Percentiles rank a stretch among this genome's conserved stretches.
Evolutionary conservation across 2,797 vertebrate species (phyloP).

Genomic region (Centropyge bicolor): DNA sequence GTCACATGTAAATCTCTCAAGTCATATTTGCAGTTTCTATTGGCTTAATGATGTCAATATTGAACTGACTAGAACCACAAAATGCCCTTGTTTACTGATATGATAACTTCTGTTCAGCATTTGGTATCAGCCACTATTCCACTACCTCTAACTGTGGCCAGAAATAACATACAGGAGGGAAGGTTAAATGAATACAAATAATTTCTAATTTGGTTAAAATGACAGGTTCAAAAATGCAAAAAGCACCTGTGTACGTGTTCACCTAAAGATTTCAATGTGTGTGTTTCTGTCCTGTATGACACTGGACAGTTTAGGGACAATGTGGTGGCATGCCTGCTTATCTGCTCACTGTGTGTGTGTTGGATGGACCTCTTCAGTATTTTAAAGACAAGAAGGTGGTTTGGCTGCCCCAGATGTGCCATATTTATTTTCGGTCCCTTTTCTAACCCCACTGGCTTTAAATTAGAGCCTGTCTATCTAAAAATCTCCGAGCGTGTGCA

Average conservation of each 20-base stretch:
- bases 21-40: no score
- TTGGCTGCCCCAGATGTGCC: slow-evolving; percentile 68
- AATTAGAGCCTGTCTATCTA: slow-evolving; percentile 75
- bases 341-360: slow-evolving; percentile 41
- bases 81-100: not conserved
- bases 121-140: not conserved
- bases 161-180: not conserved
- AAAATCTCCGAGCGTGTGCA: slow-evolving; percentile 69
- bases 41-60: no score
- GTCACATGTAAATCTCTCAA: no score
- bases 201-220: not conserved
- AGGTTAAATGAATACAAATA: not conserved
- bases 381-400: slow-evolving; percentile 61
- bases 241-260: not conserved
- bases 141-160: not conserved
- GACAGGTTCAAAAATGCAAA: not conserved
- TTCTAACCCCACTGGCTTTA: slow-evolving; percentile 73
- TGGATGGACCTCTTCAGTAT: slow-evolving; percentile 41
- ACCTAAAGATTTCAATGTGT: not conserved
- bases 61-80: no score
- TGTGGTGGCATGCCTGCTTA: slow-evolving; percentile 18
- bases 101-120: not conserved
- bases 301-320: not conserved
- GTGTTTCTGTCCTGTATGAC: not conserved
- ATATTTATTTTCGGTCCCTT: slow-evolving; percentile 76